Evolutionary conservation across 2,888 invertebrate species (phyloP).

Genomic region (Linyphia triangularis): DNA sequence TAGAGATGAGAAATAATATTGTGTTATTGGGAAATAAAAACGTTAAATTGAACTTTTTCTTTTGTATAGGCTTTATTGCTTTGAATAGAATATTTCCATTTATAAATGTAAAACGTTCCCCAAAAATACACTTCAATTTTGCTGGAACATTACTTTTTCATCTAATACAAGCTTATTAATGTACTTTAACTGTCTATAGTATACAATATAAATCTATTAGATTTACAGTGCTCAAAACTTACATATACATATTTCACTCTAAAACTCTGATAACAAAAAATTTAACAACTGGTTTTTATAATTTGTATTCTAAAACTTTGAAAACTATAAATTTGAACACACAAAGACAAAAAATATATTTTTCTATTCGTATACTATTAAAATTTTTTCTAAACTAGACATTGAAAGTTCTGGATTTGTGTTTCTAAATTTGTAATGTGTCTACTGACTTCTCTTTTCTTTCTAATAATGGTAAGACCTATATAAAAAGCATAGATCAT

Average conservation of each 20-base stretch:
- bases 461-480: too few species aligned
- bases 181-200: neutral
- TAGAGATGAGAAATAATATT: too few species aligned
- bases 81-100: constrained; percentile 49
- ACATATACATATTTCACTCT: constrained; percentile 32
- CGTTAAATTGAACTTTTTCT: too few species aligned
- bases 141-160: neutral
- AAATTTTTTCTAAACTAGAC: constrained; percentile 25
- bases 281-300: constrained; percentile 18
- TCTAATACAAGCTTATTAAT: constrained; percentile 2
- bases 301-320: constrained; percentile 17
- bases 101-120: constrained; percentile 21
- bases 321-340: constrained; percentile 26
- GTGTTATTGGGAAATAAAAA: too few species aligned
- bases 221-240: neutral
- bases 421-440: neutral
- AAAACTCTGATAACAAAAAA: constrained; percentile 41
- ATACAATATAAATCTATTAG: constrained; percentile 39
- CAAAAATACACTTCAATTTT: constrained; percentile 14
- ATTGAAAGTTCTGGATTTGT: constrained; percentile 7
- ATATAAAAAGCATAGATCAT: too few species aligned
- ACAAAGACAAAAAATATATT: constrained; percentile 50
- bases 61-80: constrained; percentile 17
- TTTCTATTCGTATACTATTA: constrained; percentile 12
- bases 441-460: neutral